These are phyloP conservation scores for Myxocyprinus asiaticus DNA, from an alignment of 2,113 vertebrate species.

Conservation along the genomic window DNA sequence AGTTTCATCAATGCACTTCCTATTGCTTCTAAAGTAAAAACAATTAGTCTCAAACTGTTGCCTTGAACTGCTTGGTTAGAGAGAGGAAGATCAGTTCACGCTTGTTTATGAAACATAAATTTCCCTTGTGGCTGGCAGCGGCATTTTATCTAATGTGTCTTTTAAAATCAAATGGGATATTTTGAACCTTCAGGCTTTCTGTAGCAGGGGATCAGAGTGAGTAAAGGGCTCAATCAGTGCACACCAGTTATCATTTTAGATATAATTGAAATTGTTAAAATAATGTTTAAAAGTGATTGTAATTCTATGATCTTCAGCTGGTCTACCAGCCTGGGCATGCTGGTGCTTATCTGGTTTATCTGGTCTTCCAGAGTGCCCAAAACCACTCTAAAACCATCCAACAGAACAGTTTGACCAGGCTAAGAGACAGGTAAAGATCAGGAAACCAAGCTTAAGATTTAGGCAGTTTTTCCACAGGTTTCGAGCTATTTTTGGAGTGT, in stretches of 20 bases:
- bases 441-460: too few species aligned
- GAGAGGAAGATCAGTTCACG: conserved; percentile 38
- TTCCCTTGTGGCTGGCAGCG: conserved; percentile 10
- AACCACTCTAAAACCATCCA: too few species aligned
- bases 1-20: neutral
- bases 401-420: too few species aligned
- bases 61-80: neutral
- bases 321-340: too few species aligned
- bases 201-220: conserved; percentile 40
- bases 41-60: conserved; percentile 9
- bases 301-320: too few species aligned
- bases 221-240: conserved; percentile 50
- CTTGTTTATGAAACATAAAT: conserved; percentile 22
- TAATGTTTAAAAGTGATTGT: too few species aligned
- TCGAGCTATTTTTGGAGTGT: too few species aligned
- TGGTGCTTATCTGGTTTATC: too few species aligned
- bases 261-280: neutral
- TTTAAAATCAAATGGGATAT: conserved; percentile 26
- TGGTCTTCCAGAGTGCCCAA: too few species aligned
- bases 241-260: conserved; percentile 34
- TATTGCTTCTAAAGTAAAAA: conserved; percentile 7
- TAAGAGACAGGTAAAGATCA: too few species aligned
- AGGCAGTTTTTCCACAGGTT: too few species aligned
- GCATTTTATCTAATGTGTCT: conserved; percentile 25
- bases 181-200: conserved; percentile 33